phyloP scores from a whole-genome alignment of 2,113 vertebrate species.

The Nematolebias whitei region DNA sequence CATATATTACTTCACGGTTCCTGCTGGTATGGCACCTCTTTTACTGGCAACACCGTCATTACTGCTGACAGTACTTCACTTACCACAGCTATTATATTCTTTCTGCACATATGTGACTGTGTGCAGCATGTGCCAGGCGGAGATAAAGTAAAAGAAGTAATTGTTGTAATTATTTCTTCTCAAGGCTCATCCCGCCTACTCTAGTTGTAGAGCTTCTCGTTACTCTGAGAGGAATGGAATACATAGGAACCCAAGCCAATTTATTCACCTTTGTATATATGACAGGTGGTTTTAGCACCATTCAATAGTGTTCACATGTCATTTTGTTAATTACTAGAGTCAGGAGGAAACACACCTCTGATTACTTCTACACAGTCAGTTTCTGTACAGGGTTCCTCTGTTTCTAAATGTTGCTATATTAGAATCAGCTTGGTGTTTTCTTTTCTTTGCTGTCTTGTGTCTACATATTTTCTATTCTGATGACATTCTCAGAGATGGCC shows the following conservation, averaged over 20 bases:
- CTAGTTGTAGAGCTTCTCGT: conserved; percentile 4
- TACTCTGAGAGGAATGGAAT: conserved; percentile 10
- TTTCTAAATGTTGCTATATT: neutral
- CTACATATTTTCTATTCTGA: neutral
- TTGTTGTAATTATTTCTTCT: conserved; percentile 70
- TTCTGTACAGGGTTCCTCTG: neutral
- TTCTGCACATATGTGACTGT: conserved; percentile 26
- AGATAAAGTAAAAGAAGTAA: conserved; percentile 64
- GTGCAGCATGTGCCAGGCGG: conserved; percentile 31
- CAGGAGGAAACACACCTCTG: conserved; percentile 1
- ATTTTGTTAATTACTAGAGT: conserved; percentile 38
- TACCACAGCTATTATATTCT: conserved; percentile 57
- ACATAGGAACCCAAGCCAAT: neutral
- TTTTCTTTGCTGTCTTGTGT: neutral
- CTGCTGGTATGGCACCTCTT: conserved; percentile 53
- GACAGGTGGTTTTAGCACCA: conserved; percentile 16
- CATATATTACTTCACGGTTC: conserved; percentile 59
- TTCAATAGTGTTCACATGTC: conserved; percentile 11
- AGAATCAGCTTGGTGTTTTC: neutral
- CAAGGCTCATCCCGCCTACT: conserved; percentile 28
- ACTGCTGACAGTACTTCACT: conserved; percentile 54
- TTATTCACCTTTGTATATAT: conserved; percentile 18
- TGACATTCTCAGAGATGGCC: neutral
- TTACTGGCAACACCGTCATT: conserved; percentile 60
- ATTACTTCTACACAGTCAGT: neutral